Percentiles rank a stretch among this genome's conserved stretches.
phyloP scores from a whole-genome alignment of 2,888 invertebrate genomes.

The Thelaira solivaga region DNA sequence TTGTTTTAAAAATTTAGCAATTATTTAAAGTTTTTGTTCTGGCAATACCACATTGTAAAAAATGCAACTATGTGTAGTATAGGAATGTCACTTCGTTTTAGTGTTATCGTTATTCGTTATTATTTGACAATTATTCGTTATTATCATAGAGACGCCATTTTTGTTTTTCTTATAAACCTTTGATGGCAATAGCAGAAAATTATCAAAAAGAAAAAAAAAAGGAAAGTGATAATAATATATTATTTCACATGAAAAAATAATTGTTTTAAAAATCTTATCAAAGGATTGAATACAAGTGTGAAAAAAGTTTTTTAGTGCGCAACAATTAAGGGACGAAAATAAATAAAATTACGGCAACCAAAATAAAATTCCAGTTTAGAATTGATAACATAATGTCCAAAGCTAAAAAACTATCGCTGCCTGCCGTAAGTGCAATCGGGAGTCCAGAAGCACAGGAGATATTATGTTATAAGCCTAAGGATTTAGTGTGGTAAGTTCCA shows the following conservation, averaged over 20 bases:
- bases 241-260: too few species aligned
- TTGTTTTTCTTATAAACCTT: slow-evolving; percentile 65
- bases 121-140: slow-evolving; percentile 46
- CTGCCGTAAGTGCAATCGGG: slow-evolving; percentile 55
- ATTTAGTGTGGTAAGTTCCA: slow-evolving; percentile 73
- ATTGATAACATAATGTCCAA: slow-evolving; percentile 75
- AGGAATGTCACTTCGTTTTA: slow-evolving; percentile 1
- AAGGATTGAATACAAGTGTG: slow-evolving; percentile 1
- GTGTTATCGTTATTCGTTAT: slow-evolving; percentile 14
- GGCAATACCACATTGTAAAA: not conserved
- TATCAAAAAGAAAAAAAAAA: slow-evolving; percentile 60
- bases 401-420: slow-evolving; percentile 73
- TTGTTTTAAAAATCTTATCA: too few species aligned
- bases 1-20: not conserved
- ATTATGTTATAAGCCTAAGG: slow-evolving; percentile 74
- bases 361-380: slow-evolving; percentile 74
- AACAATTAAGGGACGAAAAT: not conserved
- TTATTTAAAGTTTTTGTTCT: not conserved
- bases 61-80: not conserved
- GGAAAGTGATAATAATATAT: slow-evolving; percentile 16
- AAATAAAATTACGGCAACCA: slow-evolving; percentile 68
- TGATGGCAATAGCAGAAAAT: slow-evolving; percentile 61
- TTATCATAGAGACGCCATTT: slow-evolving; percentile 66
- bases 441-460: slow-evolving; percentile 68
- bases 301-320: slow-evolving; percentile 6